Percentiles rank a stretch among this genome's conserved stretches.
These are phyloP conservation scores for Argentina silus DNA, from an alignment of 2,797 vertebrate genomes.

Conservation along the genomic window DNA sequence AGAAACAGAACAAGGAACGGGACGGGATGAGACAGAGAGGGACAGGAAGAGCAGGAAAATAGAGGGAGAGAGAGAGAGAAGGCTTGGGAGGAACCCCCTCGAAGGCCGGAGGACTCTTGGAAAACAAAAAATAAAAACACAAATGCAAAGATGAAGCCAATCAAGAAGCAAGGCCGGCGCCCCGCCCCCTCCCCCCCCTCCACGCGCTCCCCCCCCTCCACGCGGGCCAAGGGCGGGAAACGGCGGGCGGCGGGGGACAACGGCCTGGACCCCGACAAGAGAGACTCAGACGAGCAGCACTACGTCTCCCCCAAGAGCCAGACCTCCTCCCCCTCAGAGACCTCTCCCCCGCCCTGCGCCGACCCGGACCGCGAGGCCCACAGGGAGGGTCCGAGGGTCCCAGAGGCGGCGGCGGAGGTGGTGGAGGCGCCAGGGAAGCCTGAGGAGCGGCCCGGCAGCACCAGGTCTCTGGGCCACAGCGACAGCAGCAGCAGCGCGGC, in stretches of 20 bases:
- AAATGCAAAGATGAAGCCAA: constrained; percentile 85
- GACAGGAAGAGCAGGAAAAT: constrained; percentile 61
- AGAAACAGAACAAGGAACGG: constrained; percentile 52
- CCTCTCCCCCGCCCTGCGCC: constrained; percentile 55
- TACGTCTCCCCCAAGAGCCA: constrained; percentile 70
- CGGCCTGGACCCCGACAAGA: constrained; percentile 74
- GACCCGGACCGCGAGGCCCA: constrained; percentile 66
- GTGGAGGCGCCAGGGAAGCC: constrained; percentile 16
- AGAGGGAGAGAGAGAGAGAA: constrained; percentile 47
- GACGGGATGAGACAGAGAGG: constrained; percentile 67
- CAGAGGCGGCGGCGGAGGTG: constrained; percentile 59
- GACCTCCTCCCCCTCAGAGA: constrained; percentile 66
- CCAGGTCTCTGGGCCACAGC: constrained; percentile 48
- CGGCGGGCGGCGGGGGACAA: constrained; percentile 72
- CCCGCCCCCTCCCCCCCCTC: constrained; percentile 86
- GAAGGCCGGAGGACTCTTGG: constrained; percentile 56
- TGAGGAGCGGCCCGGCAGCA: constrained; percentile 21
- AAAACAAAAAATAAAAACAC: constrained; percentile 53
- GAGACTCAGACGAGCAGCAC: constrained; percentile 75
- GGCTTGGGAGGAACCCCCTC: constrained; percentile 41
- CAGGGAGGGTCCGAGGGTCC: constrained; percentile 53
- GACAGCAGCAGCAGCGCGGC: constrained; percentile 68
- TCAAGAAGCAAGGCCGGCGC: constrained; percentile 84
- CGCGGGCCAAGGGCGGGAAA: constrained; percentile 85
- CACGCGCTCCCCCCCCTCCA: constrained; percentile 84